These are phyloP conservation scores for Ligdia adustata DNA, from an alignment of 2,888 invertebrate genomes.

Conservation along the genomic window DNA sequence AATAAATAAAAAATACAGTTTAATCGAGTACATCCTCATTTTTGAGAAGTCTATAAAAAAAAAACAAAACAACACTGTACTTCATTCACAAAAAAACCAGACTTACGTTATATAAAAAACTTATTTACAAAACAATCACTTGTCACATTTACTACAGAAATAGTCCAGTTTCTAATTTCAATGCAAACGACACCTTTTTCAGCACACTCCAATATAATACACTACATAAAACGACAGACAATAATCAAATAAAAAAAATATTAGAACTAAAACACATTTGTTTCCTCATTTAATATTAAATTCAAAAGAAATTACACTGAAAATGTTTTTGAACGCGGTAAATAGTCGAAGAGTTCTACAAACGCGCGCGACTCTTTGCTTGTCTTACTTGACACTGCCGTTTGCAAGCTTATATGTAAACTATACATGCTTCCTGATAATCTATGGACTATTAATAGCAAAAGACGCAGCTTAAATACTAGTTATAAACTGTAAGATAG, in stretches of 20 bases:
- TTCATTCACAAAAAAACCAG: not conserved
- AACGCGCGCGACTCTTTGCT: not conserved
- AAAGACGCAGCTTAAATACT: constrained; percentile 5
- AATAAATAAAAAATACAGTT: too few species aligned
- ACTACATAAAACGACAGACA: not conserved
- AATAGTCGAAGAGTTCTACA: too few species aligned
- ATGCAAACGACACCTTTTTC: not conserved
- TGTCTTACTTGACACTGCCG: not conserved
- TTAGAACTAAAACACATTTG: not conserved
- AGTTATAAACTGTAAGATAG: constrained; percentile 5
- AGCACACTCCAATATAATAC: not conserved
- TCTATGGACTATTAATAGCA: constrained; percentile 18
- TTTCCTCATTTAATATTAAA: too few species aligned
- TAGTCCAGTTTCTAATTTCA: not conserved
- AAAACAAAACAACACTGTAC: too few species aligned
- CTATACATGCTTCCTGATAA: constrained; percentile 9
- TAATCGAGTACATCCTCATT: too few species aligned
- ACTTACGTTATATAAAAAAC: not conserved
- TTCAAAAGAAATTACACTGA: too few species aligned
- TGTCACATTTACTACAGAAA: not conserved
- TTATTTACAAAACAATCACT: constrained; percentile 6
- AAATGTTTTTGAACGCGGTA: too few species aligned
- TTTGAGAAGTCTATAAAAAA: too few species aligned
- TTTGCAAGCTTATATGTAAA: not conserved
- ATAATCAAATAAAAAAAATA: not conserved